Evolutionary conservation across 2,888 invertebrate genomes (phyloP).

Genomic region (Leistus spinibarbis): DNA sequence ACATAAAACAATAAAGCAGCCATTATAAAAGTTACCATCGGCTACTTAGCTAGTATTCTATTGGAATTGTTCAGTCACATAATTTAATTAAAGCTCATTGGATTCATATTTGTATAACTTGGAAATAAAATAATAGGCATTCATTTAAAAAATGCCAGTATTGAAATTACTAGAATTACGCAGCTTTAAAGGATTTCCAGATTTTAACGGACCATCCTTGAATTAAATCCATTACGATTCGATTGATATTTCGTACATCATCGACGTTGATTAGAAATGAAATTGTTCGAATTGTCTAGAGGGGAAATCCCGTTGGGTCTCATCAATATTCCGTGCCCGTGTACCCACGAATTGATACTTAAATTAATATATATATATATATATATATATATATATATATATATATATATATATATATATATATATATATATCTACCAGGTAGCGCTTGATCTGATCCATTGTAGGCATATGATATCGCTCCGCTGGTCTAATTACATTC

Average conservation of each 20-base stretch:
- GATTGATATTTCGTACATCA: conserved; percentile 14
- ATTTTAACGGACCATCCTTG: too few species aligned
- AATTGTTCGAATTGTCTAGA: conserved; percentile 10
- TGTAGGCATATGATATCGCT: not conserved
- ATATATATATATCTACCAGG: not conserved
- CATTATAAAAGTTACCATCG: too few species aligned
- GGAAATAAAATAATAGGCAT: too few species aligned
- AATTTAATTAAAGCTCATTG: too few species aligned
- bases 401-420: not conserved
- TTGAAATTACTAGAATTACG: too few species aligned
- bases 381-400: not conserved
- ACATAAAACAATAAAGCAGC: not conserved
- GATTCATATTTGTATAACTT: too few species aligned
- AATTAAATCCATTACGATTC: too few species aligned
- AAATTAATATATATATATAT: not conserved
- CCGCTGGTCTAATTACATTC: conserved; percentile 26
- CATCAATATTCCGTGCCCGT: conserved; percentile 26
- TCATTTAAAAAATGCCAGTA: too few species aligned
- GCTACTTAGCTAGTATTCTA: too few species aligned
- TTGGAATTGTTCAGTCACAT: too few species aligned
- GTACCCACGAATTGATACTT: not conserved
- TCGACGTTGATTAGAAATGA: conserved; percentile 15
- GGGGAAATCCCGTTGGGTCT: conserved; percentile 19
- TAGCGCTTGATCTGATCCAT: conserved; percentile 1
- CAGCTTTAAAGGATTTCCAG: too few species aligned